Evolutionary conservation across 2,888 invertebrate genomes (phyloP), one percentile per base, ranked within the genome.

Genomic region (Embidobia sp.): DNA sequence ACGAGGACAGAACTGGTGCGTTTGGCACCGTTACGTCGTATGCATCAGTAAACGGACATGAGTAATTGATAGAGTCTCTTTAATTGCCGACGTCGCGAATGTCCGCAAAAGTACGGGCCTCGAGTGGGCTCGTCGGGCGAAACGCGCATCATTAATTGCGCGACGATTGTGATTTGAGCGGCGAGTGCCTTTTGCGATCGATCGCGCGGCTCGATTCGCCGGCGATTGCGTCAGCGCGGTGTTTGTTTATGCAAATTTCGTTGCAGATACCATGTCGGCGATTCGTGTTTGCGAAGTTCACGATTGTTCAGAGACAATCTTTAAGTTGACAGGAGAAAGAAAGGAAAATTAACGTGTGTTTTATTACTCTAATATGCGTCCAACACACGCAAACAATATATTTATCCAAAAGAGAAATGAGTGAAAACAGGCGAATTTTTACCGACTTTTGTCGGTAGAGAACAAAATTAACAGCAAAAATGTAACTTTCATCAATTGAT

Each of bases 221-320:
- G 29, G 2, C 18, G 29, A 42, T 49, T 49, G 46, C 40, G 49
- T 49, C 49, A 63, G 40, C 27, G 11, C 15, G 29, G 0, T 40
- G 49, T 49, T 63, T 49, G 49, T 49, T 40, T 49, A 63, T 63
- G 63, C 19, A 63, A 63, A 63, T 63, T 26, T 15, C n/a, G n/a
- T 10, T 1, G 11, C 33, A 31, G 13, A 13, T 46, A 27, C 46
- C 27, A 49, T 18, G 49, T 49, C 46, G n/a, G 27, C 27, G n/a
- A 49, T 33, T 33, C 33, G 31, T 26, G 29, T 40, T 18, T 37
- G 13, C 7, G 37, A 10, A 3, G 11, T n/a, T 37, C 33, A 4
- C 33, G 40, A 40, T 13, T 40, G n/a, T n/a, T n/a, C n/a, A n/a
- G n/a, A n/a, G n/a, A n/a, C n/a, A n/a, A n/a, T n/a, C n/a, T n/a